Base-by-base conservation (phyloP, 2,888 invertebrate genomes). In the Tholera decimalis region DNA sequence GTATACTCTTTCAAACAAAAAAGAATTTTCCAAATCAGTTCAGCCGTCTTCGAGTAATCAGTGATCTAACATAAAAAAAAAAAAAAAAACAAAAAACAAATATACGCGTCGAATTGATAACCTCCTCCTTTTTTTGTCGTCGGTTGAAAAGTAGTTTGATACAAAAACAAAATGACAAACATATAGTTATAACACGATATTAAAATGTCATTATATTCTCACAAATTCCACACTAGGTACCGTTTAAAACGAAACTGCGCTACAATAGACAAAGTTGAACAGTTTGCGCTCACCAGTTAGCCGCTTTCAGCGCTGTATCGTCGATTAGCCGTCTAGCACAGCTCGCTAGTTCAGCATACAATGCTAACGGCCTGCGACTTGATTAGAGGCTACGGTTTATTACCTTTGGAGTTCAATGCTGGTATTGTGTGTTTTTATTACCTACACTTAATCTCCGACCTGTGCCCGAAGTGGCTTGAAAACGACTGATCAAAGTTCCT, bases 221-320 rank as follows among this genome's bases (percentile, higher is more conserved):
- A 58, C 50, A 55, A 51, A 50, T 30, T 18, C 5, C 11, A 9
- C 9, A 20, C 7, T 28, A 28, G 26, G 11, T 28, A 6, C 55
- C 37, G 30, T 44, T 41, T 37, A 46, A 33, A 73, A 57, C 35
- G n/a, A 30, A 51, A 50, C 43, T 24, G 22, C 8, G 9, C 55
- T 44, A 43, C 53, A 49, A 49, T 30, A 22, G 28, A 61, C 57
- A 37, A 66, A 67, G 50, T 58, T 58, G 37, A 33, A 55, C 37
- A 73, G 54, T 61, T 61, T 47, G 44, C 39, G 28, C 43, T 54
- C 18, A 39, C 56, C 39, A 49, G 44, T 30, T 37, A 61, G 39
- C 56, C 47, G 56, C 73, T 71, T 59, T 47, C 26, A 72, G 59
- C 73, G 41, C 55, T 70, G 51, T 47, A 30, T 26, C 30, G 35